Base-by-base conservation (phyloP, 2,888 invertebrate genomes). In the Colletes collaris region DNA sequence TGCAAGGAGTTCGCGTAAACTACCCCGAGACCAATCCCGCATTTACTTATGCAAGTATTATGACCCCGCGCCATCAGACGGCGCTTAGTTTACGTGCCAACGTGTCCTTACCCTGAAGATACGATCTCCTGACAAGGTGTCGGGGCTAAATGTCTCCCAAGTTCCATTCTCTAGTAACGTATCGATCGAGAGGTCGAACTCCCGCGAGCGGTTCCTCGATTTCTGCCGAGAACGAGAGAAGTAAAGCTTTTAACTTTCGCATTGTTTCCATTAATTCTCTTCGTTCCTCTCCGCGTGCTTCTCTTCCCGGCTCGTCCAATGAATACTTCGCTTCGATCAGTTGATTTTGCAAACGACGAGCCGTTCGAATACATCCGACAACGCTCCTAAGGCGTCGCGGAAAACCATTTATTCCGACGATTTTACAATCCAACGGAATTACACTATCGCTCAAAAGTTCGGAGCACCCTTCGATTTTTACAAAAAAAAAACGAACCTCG, bases 131-230 rank as follows among this genome's bases (percentile, higher is more conserved):
- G 93, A 92, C 89, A 94, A 93, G 92, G 94, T 94, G 90, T 94
- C 94, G 89, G 94, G 93, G 90, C 93, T 93, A 93, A 94, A 95
- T 90, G 93, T 94, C 93, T 95, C 95, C 95, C 95, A 95, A 89
- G 94, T 93, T 89, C 94, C 95, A 91, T 94, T 95, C 90, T 95
- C 95, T 90, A 94, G 93, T 89, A 94, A 94, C 88, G 94, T 93
- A 93, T 95, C 95, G 90, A 93, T 91, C 87, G 94, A 94, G 87
- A 94, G 94, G 90, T 95, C 95, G 92, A 93, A 93, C 92, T 95
- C 95, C 89, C 92, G 92, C 87, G 93, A 93, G 87, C 91, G 92
- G 90, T 93, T 93, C 93, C 88, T 92, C 92, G 92, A 92, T 92
- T 93, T 93, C 93, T 93, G 92, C 89, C 92, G 91, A 90, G 91